Base-by-base conservation (phyloP, 2,113 vertebrate species). In the Sula dactylatra region DNA sequence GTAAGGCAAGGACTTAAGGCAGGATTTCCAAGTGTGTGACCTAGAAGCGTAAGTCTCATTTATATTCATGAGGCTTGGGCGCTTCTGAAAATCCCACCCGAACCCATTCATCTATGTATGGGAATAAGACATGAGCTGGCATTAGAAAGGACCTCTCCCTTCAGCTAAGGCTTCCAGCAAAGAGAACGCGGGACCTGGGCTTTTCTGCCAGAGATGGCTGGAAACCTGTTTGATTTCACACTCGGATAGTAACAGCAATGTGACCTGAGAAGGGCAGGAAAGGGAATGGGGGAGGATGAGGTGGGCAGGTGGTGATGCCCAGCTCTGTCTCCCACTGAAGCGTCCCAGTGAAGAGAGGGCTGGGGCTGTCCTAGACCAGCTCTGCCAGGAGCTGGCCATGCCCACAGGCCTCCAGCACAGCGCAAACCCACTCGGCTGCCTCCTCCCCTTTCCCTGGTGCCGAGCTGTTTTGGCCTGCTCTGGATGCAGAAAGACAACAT, bases 401-500 rank as follows among this genome's bases (percentile, higher is more conserved):
- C 52, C 67, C n/a, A 6, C 1, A 2, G 36, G 32, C 20, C 38
- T 31, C 54, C 22, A 1, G 79, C 62, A 21, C 29, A 7, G 38
- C 0, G 1, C 1, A 2, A 40, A 24, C 27, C 19, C 3, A 4
- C 34, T 21, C 2, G 1, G 17, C 32, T 2, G 1, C 78, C 13
- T 49, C n/a, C 49, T 55, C 49, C 21, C 10, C 18, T 34, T 56
- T 14, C 49, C 42, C 42, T 49, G 4, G 6, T 4, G 18, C 12
- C 1, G 5, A 29, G 61, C 61, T 34, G 6, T 8, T 31, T 44
- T 3, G 2, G 31, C 7, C 4, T 25, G 55, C n/a, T 16, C 45
- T 29, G 49, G 32, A 2, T 50, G 50, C 50, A 16, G 58, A 72
- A 45, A 10, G 10, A n/a, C n/a, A n/a, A 24, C 1, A 4, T 26